Evolutionary conservation across 2,888 invertebrate species (phyloP).

Genomic region (Pogonocherus hispidulus): DNA sequence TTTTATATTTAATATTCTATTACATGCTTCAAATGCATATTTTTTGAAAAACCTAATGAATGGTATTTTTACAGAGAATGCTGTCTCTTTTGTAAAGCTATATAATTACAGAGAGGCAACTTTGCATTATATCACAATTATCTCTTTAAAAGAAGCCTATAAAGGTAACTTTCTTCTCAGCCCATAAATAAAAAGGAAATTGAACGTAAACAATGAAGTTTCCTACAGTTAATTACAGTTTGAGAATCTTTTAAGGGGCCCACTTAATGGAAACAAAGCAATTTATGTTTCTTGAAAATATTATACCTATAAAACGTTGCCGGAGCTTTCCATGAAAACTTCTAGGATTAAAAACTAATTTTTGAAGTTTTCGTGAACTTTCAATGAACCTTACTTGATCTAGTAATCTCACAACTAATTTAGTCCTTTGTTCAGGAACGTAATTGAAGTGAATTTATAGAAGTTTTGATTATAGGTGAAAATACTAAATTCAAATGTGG

Average conservation of each 20-base stretch:
- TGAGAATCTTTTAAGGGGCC: conserved; percentile 24
- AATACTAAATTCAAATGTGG: no score
- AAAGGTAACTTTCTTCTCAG: conserved; percentile 15
- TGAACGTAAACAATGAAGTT: conserved; percentile 32
- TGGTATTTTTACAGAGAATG: no score
- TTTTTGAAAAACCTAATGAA: no score
- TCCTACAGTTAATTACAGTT: conserved; percentile 34
- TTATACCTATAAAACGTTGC: conserved; percentile 38
- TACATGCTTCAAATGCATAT: no score
- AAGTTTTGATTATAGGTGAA: no score
- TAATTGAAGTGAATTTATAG: no score
- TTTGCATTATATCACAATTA: conserved; percentile 24
- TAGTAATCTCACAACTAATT: background rate
- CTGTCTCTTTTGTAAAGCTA: background rate
- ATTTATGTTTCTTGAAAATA: conserved; percentile 40
- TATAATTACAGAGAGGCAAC: background rate
- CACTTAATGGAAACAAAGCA: conserved; percentile 42
- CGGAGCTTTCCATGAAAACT: conserved; percentile 32
- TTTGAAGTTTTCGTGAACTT: conserved; percentile 10
- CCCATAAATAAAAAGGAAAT: conserved; percentile 29
- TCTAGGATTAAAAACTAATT: conserved; percentile 21
- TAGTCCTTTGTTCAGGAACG: no score
- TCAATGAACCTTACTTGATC: conserved; percentile 1
- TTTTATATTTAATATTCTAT: no score
- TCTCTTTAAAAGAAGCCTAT: conserved; percentile 19